Evolutionary conservation across 92 coral and sea anemone species (phyloP), one percentile per base, ranked within the genome.

Genomic region (Phenganax stokvisi): DNA sequence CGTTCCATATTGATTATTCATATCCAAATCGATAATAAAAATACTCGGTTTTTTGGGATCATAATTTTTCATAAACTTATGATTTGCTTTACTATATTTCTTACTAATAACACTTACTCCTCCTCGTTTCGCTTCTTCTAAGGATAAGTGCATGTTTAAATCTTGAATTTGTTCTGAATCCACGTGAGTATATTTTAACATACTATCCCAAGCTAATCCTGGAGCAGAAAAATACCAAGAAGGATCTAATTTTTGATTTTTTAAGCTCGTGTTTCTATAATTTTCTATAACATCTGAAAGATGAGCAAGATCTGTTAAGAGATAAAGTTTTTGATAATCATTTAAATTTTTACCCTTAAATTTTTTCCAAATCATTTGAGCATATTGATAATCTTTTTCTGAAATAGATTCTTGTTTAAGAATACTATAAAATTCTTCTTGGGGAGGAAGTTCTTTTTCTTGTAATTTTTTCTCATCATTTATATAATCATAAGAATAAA

Each of bases 151-250:
- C 59, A 66, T 80, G 5, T 80, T 59, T 1, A 59, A 3, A 20
- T 20, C 65, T 1, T 59, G 65, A 20, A 59, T 13, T 59, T 1
- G 2, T 59, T 59, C 65, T 13, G 7, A 20, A 1, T 59, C 7
- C 2, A 59, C 7, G 1, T 20, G n/a, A 1, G 65, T 59, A 1
- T 13, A 1, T 7, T 59, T 59, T 59, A 59, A 20, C 65, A 63
- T 47, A 0, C 62, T 64, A 7, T 76, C 81, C 86, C 79, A 85
- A 0, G 88, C 13, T 9, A 80, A 56, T 0, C 86, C 70, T 0
- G 85, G 87, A 0, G 80, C 80, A 0, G 84, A 77, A 47, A 66
- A 84, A 77, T 53, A 84, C 85, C 80, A 80, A 13, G 55, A 17
- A 0, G 87, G 87, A 53, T 84, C 74, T 13, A 84, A 27, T 0